Evolutionary conservation across 2,797 vertebrate species (phyloP).

Genomic region (Ctenopoma kingsleyae): DNA sequence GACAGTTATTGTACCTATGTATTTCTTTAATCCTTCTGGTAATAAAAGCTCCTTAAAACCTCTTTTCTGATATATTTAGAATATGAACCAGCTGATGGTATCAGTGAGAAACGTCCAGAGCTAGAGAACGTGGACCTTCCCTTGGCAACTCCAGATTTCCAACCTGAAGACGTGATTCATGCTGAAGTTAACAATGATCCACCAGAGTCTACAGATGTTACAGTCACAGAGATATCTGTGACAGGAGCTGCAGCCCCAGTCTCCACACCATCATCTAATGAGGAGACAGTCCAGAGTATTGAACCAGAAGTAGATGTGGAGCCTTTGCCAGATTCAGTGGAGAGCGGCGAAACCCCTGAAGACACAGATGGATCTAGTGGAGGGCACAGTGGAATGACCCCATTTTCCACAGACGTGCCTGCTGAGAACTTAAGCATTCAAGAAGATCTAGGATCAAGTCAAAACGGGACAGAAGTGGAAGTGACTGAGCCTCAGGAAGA

Average conservation of each 20-base stretch:
- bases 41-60: neutral
- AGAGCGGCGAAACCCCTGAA: slow-evolving; percentile 29
- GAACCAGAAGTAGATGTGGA: slow-evolving; percentile 45
- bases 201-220: slow-evolving; percentile 9
- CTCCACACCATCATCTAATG: slow-evolving; percentile 24
- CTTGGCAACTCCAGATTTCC: slow-evolving; percentile 24
- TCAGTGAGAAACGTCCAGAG: slow-evolving; percentile 30
- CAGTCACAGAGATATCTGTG: neutral
- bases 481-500: slow-evolving; percentile 49
- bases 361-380: slow-evolving; percentile 31
- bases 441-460: slow-evolving; percentile 36
- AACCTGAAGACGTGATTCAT: slow-evolving; percentile 32
- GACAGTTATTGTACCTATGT: too few species aligned
- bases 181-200: slow-evolving; percentile 13
- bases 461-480: slow-evolving; percentile 23
- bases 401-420: slow-evolving; percentile 4
- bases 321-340: slow-evolving; percentile 27
- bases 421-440: slow-evolving; percentile 42
- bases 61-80: slow-evolving; percentile 40
- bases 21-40: neutral
- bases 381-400: slow-evolving; percentile 36
- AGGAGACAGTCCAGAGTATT: slow-evolving; percentile 38
- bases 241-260: slow-evolving; percentile 25
- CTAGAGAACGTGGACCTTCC: slow-evolving; percentile 41
- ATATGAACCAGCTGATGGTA: slow-evolving; percentile 47